Evolutionary conservation across 1,140 invertebrate species (phyloP), one percentile per base, ranked within the genome.

Genomic region (Eufriesea mexicana): DNA sequence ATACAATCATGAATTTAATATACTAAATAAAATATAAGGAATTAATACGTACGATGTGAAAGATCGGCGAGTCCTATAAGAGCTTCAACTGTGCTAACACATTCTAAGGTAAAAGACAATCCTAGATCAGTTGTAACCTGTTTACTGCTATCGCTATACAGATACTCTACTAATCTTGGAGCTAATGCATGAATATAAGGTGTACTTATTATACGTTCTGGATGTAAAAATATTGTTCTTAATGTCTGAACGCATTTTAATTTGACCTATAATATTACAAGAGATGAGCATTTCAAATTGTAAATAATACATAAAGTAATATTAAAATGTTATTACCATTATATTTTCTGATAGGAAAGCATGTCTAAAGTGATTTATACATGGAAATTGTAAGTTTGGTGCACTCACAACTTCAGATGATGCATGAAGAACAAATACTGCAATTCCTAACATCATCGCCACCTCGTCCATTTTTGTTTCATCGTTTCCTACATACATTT

Each of bases 331-430:
- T 49, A 64, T 94, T 93, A 98, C 98, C 91, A 96, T 94, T 57
- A 96, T 94, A 92, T 97, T 96, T 14, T 95, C 93, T 23, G 96
- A 97, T 90, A 98, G 97, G 84, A 99, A 96, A 88, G 97, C 97
- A 86, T 98, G 97, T 70, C 97, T 95, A 91, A 99, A 98, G 86
- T 99, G 96, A 95, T 99, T 98, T 85, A 99, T 97, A 90, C 98
- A 98, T 4, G 98, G 98, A 94, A 98, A 98, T 92, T 98, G 97
- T 49, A 99, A 93, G 89, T 98, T 97, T 4, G 97, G 96, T 14
- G 97, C 96, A 55, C 95, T 95, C 16, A 97, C 96, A 16, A 98
- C 96, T 82, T 96, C 95, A 8, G 96, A 95, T 1, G 97, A 96
- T 18, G 97, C 96, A 89, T 98, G 96, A 12, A 98, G 95, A 68